phyloP scores from a whole-genome alignment of 2,797 vertebrate species.

The Crocidura indochinensis region DNA sequence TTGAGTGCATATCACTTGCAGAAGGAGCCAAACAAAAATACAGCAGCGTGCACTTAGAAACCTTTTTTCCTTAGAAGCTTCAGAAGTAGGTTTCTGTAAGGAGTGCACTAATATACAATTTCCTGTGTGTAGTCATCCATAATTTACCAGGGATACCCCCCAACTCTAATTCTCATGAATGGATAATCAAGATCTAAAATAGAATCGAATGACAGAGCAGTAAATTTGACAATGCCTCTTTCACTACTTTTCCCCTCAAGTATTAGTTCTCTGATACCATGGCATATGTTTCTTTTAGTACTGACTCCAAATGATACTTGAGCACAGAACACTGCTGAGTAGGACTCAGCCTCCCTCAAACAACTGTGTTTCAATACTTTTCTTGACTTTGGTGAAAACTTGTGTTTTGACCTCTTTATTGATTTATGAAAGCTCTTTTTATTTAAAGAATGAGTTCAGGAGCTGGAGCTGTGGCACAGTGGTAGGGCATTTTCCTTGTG shows the following conservation, averaged over 20 bases:
- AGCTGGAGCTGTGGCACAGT: no score
- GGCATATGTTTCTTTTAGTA: no score
- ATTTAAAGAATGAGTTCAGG: no score
- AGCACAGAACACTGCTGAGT: neutral
- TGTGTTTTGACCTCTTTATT: slow-evolving; percentile 43
- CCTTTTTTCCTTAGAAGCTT: slow-evolving; percentile 10
- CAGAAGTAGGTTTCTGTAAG: neutral
- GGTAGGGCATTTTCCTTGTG: no score
- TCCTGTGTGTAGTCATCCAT: neutral
- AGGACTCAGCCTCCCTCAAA: neutral
- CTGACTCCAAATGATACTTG: no score
- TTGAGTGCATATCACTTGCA: neutral
- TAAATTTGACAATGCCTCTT: neutral
- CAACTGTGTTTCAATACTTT: neutral
- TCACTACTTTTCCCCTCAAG: neutral
- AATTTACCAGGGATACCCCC: neutral
- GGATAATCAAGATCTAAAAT: slow-evolving; percentile 16
- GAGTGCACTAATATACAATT: neutral
- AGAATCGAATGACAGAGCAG: neutral
- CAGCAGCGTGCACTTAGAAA: slow-evolving; percentile 39
- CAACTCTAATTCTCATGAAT: neutral
- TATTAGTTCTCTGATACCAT: neutral
- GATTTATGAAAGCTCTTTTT: slow-evolving; percentile 59
- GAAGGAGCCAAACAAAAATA: slow-evolving; percentile 64
- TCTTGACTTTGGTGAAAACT: no score